These are phyloP conservation scores for Alethe castanea DNA, from an alignment of 2,113 vertebrate species.

Conservation along the genomic window DNA sequence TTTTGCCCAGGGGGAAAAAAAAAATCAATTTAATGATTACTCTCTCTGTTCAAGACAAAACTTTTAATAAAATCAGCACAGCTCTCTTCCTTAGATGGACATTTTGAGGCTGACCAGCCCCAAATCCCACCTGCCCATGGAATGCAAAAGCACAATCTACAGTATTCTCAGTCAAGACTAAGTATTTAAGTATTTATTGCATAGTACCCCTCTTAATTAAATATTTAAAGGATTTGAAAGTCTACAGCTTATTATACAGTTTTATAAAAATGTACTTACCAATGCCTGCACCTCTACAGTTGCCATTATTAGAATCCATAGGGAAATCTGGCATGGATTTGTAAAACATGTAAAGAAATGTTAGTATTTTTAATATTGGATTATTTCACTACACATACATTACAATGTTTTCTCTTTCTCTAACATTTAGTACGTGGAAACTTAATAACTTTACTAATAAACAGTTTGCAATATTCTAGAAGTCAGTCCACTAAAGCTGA, in stretches of 20 bases:
- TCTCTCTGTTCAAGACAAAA: not conserved
- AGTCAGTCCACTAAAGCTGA: not conserved
- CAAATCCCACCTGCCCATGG: not conserved
- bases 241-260: not conserved
- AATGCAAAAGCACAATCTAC: not conserved
- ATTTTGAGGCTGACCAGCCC: not conserved
- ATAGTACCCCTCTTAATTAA: not conserved
- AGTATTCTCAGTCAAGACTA: not conserved
- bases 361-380: conserved; percentile 21
- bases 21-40: not conserved
- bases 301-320: conserved; percentile 88
- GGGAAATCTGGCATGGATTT: conserved; percentile 85
- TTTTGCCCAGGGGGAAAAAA: not conserved
- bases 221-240: not conserved
- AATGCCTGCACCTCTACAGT: conserved; percentile 80
- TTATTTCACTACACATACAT: not conserved
- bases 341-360: conserved; percentile 53
- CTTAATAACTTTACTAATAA: not conserved
- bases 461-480: not conserved
- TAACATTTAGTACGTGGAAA: not conserved
- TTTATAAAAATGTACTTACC: conserved; percentile 75
- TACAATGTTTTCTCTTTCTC: not conserved
- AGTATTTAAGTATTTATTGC: not conserved
- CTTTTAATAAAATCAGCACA: not conserved
- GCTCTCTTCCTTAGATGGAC: not conserved